Base-by-base conservation (phyloP, 2,888 invertebrate genomes). In the Polyommatus iphigenia region DNA sequence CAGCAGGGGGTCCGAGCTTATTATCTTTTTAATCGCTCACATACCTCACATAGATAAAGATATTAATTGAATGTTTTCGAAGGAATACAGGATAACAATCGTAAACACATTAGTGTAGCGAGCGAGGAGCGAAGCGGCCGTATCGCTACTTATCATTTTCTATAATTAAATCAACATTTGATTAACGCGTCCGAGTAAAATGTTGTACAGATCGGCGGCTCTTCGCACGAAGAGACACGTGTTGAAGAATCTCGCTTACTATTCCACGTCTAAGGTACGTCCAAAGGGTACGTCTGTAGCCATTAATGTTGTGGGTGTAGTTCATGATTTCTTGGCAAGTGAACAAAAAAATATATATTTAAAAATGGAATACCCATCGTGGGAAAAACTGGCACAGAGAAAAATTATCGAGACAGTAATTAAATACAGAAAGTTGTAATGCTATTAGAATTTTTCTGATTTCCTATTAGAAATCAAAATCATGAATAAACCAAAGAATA, bases 231-330 rank as follows among this genome's bases (percentile, higher is more conserved):
- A 85, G 86, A 87, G 87, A 79, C 84, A 85, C 76, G 83, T 87
- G 54, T 80, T 89, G 78, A 89, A 87, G 82, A 88, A 88, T 82
- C 83, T 90, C 50, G 86, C 88, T 50, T 88, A 84, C 80, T 91
- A 88, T 85, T 93, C 93, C 2, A 87, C 91, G 20, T 81, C 87
- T 7, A 90, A 88, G 89, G 91, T 91, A 84, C 85, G 88, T 75
- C 18, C 24, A 24, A 24, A 24, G 24, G 89, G 91, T 91, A 84
- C 85, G 88, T 75, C 18, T 62, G 29, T 29, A 71, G 71, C 24
- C 29, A 18, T 29, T 76, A 15, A 62, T 50, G 57, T 24, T 54
- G 2, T 5, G 4, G 7, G 76, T 75, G 8, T 8, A 59, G 20
- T 24, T 62, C 62, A 62, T 62, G 13, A 24, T 24, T 62, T 24